phyloP scores from a whole-genome alignment of 2,797 vertebrate species.

The Dicrostonyx torquatus region DNA sequence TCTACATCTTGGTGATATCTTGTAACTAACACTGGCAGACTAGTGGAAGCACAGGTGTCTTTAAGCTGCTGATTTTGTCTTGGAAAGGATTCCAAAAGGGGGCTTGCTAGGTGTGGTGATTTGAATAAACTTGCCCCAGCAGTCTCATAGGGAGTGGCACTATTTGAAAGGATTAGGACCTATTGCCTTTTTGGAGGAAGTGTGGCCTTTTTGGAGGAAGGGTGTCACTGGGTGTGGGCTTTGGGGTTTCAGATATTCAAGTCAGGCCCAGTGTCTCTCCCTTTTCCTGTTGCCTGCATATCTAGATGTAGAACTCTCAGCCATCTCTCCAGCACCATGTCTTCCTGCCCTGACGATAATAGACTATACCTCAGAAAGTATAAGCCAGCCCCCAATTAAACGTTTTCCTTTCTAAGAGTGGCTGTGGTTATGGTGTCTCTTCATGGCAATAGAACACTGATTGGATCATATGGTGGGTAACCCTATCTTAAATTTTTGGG shows the following conservation, averaged over 20 bases:
- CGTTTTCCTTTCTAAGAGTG: background rate
- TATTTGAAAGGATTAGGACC: background rate
- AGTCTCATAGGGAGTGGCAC: background rate
- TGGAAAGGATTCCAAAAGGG: background rate
- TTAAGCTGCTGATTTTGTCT: background rate
- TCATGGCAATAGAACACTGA: background rate
- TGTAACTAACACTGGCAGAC: background rate
- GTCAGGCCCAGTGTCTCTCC: background rate
- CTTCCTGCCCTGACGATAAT: background rate
- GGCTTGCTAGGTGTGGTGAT: background rate
- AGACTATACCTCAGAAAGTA: background rate
- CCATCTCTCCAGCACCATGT: background rate
- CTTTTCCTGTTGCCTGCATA: background rate
- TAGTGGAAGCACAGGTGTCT: background rate
- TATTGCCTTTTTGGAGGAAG: background rate
- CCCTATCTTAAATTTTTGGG: background rate
- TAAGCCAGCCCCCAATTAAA: background rate
- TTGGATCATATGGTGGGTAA: background rate
- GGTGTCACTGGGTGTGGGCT: background rate
- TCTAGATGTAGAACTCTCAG: background rate
- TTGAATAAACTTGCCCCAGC: background rate
- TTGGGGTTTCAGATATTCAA: background rate
- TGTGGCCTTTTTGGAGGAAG: background rate
- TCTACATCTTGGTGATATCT: background rate
- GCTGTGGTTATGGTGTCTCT: background rate